Conservation (phyloP, 2,797 vertebrate genomes). For the Pangasius krempfi region DNA sequence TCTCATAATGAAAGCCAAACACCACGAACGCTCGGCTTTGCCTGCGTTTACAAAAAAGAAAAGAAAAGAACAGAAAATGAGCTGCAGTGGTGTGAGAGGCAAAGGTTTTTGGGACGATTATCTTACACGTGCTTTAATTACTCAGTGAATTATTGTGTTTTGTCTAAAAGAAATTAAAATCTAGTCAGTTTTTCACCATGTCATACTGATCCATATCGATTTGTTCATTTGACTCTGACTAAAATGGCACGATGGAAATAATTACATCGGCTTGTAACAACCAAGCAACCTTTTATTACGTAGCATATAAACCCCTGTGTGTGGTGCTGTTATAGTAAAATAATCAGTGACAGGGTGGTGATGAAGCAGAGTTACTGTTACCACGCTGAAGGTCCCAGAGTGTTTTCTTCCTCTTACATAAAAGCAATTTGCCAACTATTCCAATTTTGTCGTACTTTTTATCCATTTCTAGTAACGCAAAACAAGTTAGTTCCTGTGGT, state of each 20-base stretch:
- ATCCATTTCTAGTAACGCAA: neutral
- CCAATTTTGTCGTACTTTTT: neutral
- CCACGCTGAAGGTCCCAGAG: neutral
- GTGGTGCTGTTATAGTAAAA: neutral
- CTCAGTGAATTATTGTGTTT: neutral
- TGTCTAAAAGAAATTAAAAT: neutral
- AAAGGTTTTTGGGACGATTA: neutral
- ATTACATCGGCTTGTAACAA: neutral
- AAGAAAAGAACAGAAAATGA: neutral
- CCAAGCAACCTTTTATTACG: neutral
- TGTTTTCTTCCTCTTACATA: neutral
- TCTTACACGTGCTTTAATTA: neutral
- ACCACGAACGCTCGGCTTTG: neutral
- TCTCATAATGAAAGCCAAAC: conserved; percentile 38
- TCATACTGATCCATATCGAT: neutral
- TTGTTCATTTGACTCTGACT: neutral
- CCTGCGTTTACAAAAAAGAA: conserved; percentile 27
- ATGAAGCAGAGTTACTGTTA: neutral
- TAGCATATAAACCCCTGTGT: neutral
- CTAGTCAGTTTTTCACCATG: neutral
- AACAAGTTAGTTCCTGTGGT: neutral
- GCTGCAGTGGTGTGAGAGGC: neutral
- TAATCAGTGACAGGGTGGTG: neutral
- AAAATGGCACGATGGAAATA: neutral
- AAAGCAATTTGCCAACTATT: neutral